A percentile compares a stretch with the other conserved stretches of the same genome.
Evolutionary conservation across 1,140 invertebrate species (phyloP).

Genomic region (Mizuhopecten yessoensis): DNA sequence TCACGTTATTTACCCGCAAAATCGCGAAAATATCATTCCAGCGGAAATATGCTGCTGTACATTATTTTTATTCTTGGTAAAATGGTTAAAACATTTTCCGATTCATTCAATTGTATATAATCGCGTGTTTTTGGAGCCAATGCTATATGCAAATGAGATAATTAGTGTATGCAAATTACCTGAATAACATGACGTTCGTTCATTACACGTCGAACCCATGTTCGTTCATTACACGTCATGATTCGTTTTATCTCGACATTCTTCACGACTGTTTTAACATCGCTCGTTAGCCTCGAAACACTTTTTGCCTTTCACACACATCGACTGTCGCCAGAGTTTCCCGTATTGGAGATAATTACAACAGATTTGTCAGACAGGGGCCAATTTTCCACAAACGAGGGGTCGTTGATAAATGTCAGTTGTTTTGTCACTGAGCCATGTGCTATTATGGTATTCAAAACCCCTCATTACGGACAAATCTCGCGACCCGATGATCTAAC

Average conservation of each 20-base stretch:
- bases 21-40: too few species aligned
- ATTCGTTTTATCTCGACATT: neutral
- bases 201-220: too few species aligned
- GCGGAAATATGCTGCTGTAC: too few species aligned
- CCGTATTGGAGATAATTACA: neutral
- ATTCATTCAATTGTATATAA: too few species aligned
- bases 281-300: neutral
- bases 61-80: too few species aligned
- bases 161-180: neutral
- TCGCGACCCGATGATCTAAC: neutral
- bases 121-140: too few species aligned
- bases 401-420: conserved; percentile 31
- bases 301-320: neutral
- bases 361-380: neutral
- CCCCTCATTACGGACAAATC: neutral
- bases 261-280: neutral
- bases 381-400: conserved; percentile 32
- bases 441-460: neutral
- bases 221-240: neutral
- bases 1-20: too few species aligned
- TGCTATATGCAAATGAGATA: conserved; percentile 1
- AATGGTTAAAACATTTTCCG: too few species aligned
- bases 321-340: neutral
- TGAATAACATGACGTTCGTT: neutral
- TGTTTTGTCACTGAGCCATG: conserved; percentile 21